Base-by-base conservation (phyloP, 2,113 vertebrate species). In the Poecile atricapillus region DNA sequence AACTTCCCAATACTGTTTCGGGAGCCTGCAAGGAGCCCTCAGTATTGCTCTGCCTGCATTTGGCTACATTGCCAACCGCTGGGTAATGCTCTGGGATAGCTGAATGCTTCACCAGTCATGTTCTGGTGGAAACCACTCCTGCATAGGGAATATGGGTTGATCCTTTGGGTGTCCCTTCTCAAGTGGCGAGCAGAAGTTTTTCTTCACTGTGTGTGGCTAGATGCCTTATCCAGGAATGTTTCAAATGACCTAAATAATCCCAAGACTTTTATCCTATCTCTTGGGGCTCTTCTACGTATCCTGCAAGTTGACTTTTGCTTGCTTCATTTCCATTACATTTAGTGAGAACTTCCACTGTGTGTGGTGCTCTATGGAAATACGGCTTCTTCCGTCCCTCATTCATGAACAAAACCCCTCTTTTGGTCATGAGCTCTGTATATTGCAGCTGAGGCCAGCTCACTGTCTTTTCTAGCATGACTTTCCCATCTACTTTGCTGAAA, bases 11-110 rank as follows among this genome's bases (percentile, higher is more conserved):
- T 33, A 14, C 79, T 35, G 64, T 37, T 77, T 88, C 1, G 1
- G 85, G 90, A 95, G 77, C 60, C 43, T 93, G 89, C 47, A 39
- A 93, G 78, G 55, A 91, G 83, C 58, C 83, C 91, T 95, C 16
- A 7, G 37, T 55, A 25, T 44, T 84, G 70, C 73, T 94, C 47
- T 88, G 77, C 55, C 41, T 46, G 69, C 30, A 4, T 28, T 86
- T 95, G 65, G 65, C 80, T 87, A 22, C 39, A 1, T 14, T 80
- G 60, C 77, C 67, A 20, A 55, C 46, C 35, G 7, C 63, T 35
- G 85, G 4, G 9, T 39, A 67, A 41, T 52, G 79, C 82, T 75
- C 33, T 81, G 76, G 64, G 65, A 15, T 10, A 81, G 56, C 23
- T 7, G 58, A 41, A 10, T 33, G 27, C 19, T n/a, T 86, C 55